phyloP scores from a whole-genome alignment of 2,888 invertebrate genomes.

The Idaea dimidiata region DNA sequence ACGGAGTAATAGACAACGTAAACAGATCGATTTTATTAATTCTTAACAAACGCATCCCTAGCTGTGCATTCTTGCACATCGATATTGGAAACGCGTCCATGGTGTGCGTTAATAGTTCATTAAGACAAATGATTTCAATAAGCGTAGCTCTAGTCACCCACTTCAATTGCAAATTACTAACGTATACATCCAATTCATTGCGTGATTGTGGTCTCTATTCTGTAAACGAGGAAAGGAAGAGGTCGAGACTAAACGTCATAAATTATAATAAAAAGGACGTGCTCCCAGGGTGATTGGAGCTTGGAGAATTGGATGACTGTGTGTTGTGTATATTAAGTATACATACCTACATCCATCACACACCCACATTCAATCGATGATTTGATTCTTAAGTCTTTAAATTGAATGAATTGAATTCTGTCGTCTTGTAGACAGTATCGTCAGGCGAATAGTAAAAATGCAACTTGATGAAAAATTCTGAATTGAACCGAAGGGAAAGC shows the following conservation, averaged over 20 bases:
- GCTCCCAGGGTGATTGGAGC: slow-evolving; percentile 19
- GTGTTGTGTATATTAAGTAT: neutral
- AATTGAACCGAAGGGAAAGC: neutral
- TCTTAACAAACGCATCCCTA: too few species aligned
- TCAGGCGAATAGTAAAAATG: neutral
- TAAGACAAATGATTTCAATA: too few species aligned
- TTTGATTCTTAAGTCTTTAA: slow-evolving; percentile 5
- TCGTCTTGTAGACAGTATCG: neutral
- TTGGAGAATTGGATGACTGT: slow-evolving; percentile 8
- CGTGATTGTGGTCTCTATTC: slow-evolving; percentile 21
- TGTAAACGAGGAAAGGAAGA: slow-evolving; percentile 22
- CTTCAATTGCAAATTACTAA: slow-evolving; percentile 11
- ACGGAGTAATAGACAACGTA: too few species aligned
- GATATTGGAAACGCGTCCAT: too few species aligned
- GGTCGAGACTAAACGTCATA: slow-evolving; percentile 29
- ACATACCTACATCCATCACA: neutral
- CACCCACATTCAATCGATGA: neutral
- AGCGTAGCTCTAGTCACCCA: neutral
- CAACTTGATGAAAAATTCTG: neutral
- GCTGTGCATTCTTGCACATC: too few species aligned
- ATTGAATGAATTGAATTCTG: neutral
- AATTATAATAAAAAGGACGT: slow-evolving; percentile 36
- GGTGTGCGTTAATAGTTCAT: too few species aligned
- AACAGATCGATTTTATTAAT: too few species aligned
- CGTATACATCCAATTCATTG: slow-evolving; percentile 13